Conservation (phyloP, 2,888 invertebrate species). For the Drosophila anomalata region DNA sequence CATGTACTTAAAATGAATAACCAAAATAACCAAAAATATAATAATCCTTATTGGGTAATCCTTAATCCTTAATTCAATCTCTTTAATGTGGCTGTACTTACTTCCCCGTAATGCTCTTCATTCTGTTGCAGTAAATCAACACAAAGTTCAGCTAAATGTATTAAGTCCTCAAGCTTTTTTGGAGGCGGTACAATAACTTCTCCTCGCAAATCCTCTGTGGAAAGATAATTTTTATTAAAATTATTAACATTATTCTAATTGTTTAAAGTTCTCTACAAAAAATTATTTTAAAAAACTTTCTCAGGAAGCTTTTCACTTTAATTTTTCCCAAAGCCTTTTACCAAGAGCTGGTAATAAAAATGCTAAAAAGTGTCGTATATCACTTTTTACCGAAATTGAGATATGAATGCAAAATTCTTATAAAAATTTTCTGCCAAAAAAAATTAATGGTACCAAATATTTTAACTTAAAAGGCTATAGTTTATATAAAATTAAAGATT, state of each 20-base stretch:
- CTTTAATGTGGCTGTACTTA: conserved; percentile 84
- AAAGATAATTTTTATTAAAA: neutral
- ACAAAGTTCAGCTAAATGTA: conserved; percentile 98
- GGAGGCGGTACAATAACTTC: conserved; percentile 92
- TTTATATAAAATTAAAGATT: too few species aligned
- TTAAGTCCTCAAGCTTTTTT: conserved; percentile 97
- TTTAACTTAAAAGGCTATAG: too few species aligned
- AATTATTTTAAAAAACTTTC: neutral
- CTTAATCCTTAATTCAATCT: neutral
- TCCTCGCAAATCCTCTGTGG: conserved; percentile 90
- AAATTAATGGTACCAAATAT: too few species aligned
- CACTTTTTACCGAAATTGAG: too few species aligned
- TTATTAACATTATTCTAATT: neutral
- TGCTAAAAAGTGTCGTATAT: too few species aligned
- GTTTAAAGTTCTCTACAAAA: neutral
- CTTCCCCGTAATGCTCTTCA: conserved; percentile 99
- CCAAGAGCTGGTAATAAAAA: too few species aligned
- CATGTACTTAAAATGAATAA: neutral
- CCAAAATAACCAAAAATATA: neutral
- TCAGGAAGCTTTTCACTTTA: too few species aligned
- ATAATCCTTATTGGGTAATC: neutral
- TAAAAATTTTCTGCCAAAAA: too few species aligned
- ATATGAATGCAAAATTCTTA: too few species aligned
- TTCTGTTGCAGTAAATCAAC: conserved; percentile 99
- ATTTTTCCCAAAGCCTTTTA: too few species aligned